Evolutionary conservation across 2,797 vertebrate species (phyloP), one percentile per base, ranked within the genome.

Genomic region (Pseudochirops cupreus): DNA sequence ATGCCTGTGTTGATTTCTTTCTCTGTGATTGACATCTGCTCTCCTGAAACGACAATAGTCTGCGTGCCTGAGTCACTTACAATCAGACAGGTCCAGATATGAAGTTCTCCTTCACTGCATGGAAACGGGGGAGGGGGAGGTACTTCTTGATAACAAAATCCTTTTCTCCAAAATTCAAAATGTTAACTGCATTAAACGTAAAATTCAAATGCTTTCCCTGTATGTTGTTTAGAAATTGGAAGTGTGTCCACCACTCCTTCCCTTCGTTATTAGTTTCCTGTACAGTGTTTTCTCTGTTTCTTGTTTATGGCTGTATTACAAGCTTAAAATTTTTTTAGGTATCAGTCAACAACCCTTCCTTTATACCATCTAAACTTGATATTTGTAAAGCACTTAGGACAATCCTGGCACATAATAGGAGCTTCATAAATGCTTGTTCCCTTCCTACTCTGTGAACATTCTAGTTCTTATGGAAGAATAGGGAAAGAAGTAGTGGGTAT

Each of bases 1-100:
- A 28, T 96, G 95, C 56, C 57, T 95, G 28, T 33, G 50, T 95
- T 94, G 93, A 95, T 74, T 91, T 95, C 14, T 62, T n/a, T 91
- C 55, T 97, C 91, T 96, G 50, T 95, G 87, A 92, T 62, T 95
- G 94, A 96, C 92, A 89, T 93, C 87, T 97, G 58, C 29, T 93
- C 89, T 95, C 54, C 46, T 97, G 21, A 94, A 28, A 58, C 92
- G 90, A 74, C 91, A 53, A 3, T 93, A 56, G 56, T 95, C 94
- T 87, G 9, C 4, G 39, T 87, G 94, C 33, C 2, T 29, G 39
- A 94, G 90, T 97, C 90, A 93, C 7, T 87, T 87, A 11, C 26
- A 87, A 87, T 87, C 74, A 87, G 39, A 87, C 52, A 92, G 56
- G 13, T 96, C n/a, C 52, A 92, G 58, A 50, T 95, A 4, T 24